Evolutionary conservation across 1,140 invertebrate species (phyloP).

Genomic region (Antheraea mylitta): DNA sequence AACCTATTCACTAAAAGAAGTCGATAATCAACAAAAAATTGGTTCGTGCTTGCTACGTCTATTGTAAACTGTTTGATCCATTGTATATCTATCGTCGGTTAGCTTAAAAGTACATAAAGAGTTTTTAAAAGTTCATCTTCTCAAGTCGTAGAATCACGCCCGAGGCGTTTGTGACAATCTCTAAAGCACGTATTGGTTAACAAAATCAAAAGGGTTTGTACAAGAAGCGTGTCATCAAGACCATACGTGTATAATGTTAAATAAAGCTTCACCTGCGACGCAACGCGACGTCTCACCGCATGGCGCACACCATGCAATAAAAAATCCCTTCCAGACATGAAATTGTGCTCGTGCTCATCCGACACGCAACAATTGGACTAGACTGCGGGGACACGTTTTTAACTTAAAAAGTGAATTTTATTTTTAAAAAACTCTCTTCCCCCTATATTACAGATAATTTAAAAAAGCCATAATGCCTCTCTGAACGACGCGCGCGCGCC

Average conservation of each 20-base stretch:
- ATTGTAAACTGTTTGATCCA: neutral
- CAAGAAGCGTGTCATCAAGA: conserved; percentile 27
- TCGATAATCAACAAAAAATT: neutral
- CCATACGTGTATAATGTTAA: conserved; percentile 3
- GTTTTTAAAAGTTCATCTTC: neutral
- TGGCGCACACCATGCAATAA: conserved; percentile 67
- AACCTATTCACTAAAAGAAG: neutral
- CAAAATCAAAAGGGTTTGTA: conserved; percentile 39
- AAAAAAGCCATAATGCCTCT: conserved; percentile 72
- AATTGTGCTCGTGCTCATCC: conserved; percentile 74
- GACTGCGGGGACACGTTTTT: conserved; percentile 69
- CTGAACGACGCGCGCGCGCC: conserved; percentile 59
- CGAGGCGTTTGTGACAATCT: neutral
- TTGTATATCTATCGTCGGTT: neutral
- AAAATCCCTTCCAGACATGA: conserved; percentile 71
- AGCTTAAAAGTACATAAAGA: neutral
- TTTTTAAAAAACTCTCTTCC: conserved; percentile 74
- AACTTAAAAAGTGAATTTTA: conserved; percentile 69
- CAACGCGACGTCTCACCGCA: conserved; percentile 21
- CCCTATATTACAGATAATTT: conserved; percentile 59
- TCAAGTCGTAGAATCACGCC: neutral
- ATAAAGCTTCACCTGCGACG: conserved; percentile 16
- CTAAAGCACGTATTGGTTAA: neutral
- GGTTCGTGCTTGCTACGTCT: neutral
- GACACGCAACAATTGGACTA: conserved; percentile 75